phyloP scores from a whole-genome alignment of 2,113 vertebrate species.

The Pseudolaguvia tuberculata region DNA sequence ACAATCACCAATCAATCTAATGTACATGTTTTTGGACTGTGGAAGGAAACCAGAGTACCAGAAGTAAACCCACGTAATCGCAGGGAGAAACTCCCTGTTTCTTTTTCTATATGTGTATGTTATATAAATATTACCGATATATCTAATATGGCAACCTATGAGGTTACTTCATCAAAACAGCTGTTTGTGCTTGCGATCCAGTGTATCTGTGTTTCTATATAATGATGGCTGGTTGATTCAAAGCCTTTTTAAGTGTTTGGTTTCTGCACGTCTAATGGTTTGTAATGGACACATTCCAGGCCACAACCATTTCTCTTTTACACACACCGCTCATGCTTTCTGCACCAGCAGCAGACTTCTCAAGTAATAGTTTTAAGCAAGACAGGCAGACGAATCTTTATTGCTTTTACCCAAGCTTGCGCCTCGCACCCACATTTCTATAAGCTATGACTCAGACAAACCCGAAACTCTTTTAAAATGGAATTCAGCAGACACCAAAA shows the following conservation, averaged over 20 bases:
- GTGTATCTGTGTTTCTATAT: constrained; percentile 16
- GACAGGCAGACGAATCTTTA: not conserved
- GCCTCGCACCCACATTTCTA: not conserved
- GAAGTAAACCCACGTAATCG: no score
- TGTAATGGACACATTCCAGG: constrained; percentile 32
- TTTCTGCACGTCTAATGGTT: not conserved
- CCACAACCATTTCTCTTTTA: constrained; percentile 13
- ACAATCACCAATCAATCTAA: no score
- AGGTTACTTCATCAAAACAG: constrained; percentile 51
- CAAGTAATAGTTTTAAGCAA: constrained; percentile 16
- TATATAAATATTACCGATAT: constrained; percentile 61
- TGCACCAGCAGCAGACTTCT: constrained; percentile 28
- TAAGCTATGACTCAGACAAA: not conserved
- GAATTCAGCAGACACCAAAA: constrained; percentile 1
- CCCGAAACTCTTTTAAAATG: not conserved
- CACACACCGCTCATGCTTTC: not conserved
- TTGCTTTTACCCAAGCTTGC: constrained; percentile 9
- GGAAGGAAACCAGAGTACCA: no score
- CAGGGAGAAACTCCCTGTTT: no score
- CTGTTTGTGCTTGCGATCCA: constrained; percentile 62
- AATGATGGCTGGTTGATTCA: not conserved
- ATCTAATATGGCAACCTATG: constrained; percentile 33
- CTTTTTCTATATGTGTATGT: not conserved
- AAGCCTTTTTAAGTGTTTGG: constrained; percentile 22
- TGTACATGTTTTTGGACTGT: no score